Conservation (phyloP, 2,113 vertebrate genomes). For the Gallinago undulata region DNA sequence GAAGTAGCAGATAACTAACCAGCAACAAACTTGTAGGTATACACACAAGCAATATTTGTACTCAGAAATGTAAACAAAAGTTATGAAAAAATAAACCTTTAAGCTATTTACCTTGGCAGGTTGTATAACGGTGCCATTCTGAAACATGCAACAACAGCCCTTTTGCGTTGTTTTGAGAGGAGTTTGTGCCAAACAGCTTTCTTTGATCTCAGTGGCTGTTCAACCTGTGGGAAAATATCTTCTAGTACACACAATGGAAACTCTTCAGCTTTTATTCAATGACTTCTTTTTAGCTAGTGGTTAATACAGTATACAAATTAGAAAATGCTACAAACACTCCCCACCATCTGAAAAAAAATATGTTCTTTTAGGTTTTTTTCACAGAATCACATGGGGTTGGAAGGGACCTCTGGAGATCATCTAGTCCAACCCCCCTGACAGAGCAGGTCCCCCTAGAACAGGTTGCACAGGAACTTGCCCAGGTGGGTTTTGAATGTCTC, state of each 20-base stretch:
- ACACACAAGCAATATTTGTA: neutral
- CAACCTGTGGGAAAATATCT: constrained; percentile 81
- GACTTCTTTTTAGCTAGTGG: neutral
- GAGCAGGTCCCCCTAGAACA: too few species aligned
- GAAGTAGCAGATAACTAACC: neutral
- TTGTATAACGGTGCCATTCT: constrained; percentile 98
- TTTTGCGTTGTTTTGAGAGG: constrained; percentile 95
- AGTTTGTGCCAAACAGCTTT: constrained; percentile 99
- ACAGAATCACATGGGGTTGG: too few species aligned
- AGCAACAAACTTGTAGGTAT: neutral
- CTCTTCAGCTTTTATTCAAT: neutral
- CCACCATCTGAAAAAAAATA: neutral
- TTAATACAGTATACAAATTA: neutral
- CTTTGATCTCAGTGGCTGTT: constrained; percentile 95
- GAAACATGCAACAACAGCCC: constrained; percentile 97
- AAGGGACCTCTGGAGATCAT: too few species aligned
- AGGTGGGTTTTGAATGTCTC: too few species aligned
- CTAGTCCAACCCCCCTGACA: too few species aligned
- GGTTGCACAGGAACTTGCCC: too few species aligned
- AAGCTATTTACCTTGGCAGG: constrained; percentile 86
- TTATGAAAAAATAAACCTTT: neutral
- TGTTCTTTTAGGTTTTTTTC: neutral
- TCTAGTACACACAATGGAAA: neutral
- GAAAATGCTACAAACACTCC: neutral
- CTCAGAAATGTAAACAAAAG: neutral